These are phyloP conservation scores for Triops cancriformis DNA, from an alignment of 1,140 invertebrate genomes.

Conservation along the genomic window DNA sequence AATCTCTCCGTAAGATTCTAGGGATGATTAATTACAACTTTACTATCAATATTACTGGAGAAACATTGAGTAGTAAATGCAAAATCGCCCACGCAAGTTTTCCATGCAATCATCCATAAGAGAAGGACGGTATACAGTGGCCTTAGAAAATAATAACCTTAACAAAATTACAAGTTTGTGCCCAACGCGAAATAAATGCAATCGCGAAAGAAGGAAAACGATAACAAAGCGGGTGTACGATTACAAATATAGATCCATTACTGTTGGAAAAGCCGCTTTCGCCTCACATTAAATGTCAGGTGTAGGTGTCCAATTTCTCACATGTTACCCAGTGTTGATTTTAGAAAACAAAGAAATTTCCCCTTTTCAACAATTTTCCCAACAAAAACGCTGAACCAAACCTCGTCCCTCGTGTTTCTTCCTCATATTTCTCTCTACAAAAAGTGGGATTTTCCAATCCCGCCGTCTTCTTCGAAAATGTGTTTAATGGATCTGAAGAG, in stretches of 20 bases:
- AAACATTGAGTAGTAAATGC: too few relatives aligned
- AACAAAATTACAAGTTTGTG: too few relatives aligned
- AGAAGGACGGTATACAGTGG: too few relatives aligned
- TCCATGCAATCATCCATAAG: too few relatives aligned
- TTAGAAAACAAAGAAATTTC: neutral
- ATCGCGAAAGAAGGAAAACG: conserved; percentile 17
- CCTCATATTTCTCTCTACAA: too few relatives aligned
- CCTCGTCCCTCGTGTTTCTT: neutral
- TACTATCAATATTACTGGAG: too few relatives aligned
- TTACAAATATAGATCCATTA: neutral
- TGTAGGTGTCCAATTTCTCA: neutral
- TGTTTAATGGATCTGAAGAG: neutral
- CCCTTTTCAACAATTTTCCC: neutral
- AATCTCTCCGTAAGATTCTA: too few relatives aligned
- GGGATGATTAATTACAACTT: too few relatives aligned
- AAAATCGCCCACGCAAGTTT: too few relatives aligned
- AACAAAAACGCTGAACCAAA: neutral
- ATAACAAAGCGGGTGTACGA: neutral
- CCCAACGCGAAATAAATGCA: neutral
- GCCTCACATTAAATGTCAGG: conserved; percentile 8
- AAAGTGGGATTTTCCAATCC: too few relatives aligned
- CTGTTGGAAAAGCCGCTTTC: neutral
- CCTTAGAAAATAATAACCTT: too few relatives aligned
- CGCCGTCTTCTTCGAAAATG: neutral
- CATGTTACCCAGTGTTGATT: neutral